Percentiles rank a stretch among this genome's conserved stretches.
These are phyloP conservation scores for Amiota mariae DNA, from an alignment of 2,888 invertebrate genomes.

Conservation along the genomic window DNA sequence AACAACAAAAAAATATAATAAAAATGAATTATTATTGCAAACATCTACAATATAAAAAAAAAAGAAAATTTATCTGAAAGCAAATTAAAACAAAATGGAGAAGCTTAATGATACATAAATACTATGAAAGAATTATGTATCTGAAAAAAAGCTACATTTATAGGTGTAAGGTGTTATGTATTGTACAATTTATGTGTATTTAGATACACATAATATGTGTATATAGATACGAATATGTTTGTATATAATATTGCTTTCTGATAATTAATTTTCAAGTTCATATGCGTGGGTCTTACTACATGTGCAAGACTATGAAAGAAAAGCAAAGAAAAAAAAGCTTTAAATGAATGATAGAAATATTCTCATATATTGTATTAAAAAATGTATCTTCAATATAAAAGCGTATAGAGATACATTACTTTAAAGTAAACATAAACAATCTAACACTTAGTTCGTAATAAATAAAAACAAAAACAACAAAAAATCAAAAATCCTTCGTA, in stretches of 20 bases:
- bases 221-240: no score
- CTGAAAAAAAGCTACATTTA: no score
- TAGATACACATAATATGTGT: no score
- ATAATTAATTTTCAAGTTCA: conserved; percentile 63
- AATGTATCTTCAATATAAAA: background rate
- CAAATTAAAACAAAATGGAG: no score
- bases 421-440: background rate
- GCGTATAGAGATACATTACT: background rate
- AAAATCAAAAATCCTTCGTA: background rate
- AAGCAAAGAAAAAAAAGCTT: background rate
- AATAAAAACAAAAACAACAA: background rate
- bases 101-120: no score
- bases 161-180: no score
- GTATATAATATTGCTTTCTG: no score
- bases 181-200: no score
- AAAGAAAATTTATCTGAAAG: no score
- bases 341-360: background rate
- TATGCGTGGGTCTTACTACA: conserved; percentile 49
- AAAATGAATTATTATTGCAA: no score
- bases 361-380: background rate
- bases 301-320: background rate
- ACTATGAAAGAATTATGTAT: no score
- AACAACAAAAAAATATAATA: conserved; percentile 35
- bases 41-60: no score
- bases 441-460: background rate